phyloP scores from a whole-genome alignment of 2,797 vertebrate species.

The Gouania willdenowi region DNA sequence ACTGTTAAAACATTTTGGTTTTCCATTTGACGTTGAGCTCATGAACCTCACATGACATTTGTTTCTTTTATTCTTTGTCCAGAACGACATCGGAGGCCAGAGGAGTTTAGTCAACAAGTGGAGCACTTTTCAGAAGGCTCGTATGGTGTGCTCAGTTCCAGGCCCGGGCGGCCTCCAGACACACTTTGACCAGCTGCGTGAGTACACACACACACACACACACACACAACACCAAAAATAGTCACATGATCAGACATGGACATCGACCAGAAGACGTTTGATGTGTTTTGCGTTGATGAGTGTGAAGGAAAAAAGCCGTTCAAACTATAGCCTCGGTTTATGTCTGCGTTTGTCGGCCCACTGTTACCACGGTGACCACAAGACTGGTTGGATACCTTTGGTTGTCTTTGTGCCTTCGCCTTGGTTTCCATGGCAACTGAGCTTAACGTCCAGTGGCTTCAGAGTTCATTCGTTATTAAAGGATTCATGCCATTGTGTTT shows the following conservation, averaged over 20 bases:
- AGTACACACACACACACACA: conserved; percentile 54
- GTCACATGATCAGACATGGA: conserved; percentile 19
- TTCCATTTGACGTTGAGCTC: background rate
- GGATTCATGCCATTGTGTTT: conserved; percentile 17
- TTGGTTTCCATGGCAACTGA: conserved; percentile 59
- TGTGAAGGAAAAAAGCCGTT: conserved; percentile 1
- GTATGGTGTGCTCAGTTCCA: conserved; percentile 76
- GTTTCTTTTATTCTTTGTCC: too few relatives aligned
- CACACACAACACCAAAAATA: conserved; percentile 6
- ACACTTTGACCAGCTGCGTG: conserved; percentile 81
- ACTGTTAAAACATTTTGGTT: background rate
- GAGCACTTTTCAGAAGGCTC: conserved; percentile 82
- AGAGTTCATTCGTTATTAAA: conserved; percentile 45
- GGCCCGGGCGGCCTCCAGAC: conserved; percentile 74
- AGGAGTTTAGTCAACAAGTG: conserved; percentile 82
- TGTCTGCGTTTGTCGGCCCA: conserved; percentile 20
- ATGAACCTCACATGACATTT: background rate
- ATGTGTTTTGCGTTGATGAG: conserved; percentile 13
- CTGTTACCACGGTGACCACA: conserved; percentile 64
- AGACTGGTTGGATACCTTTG: conserved; percentile 49
- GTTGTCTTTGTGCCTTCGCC: conserved; percentile 46
- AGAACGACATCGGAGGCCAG: conserved; percentile 83
- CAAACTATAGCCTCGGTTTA: conserved; percentile 5
- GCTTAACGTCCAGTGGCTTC: conserved; percentile 40
- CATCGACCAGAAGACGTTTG: conserved; percentile 7